Conservation (phyloP, 2,113 vertebrate species). For the Hassar affinis region DNA sequence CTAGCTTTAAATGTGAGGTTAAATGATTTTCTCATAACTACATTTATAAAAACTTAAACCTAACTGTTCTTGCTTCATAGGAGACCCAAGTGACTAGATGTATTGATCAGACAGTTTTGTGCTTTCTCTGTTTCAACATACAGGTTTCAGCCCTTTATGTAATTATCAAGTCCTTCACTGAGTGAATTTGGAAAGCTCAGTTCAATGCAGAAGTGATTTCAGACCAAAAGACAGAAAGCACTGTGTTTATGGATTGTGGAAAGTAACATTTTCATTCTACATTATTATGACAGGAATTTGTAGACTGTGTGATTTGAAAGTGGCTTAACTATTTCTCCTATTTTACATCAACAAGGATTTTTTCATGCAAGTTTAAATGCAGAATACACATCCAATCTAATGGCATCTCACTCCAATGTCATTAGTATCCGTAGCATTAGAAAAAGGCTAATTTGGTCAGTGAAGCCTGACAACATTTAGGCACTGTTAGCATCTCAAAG, state of each 20-base stretch:
- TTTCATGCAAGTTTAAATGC: constrained; percentile 38
- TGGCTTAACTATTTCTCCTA: constrained; percentile 25
- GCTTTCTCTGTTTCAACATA: not conserved
- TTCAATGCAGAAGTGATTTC: not conserved
- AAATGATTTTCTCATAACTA: no score
- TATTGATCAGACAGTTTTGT: not conserved
- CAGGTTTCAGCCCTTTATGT: constrained; percentile 38
- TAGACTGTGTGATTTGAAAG: constrained; percentile 11
- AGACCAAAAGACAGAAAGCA: not conserved
- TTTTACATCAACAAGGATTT: constrained; percentile 21
- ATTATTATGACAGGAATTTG: constrained; percentile 8
- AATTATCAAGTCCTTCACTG: not conserved
- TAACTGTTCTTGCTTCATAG: not conserved
- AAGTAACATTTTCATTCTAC: not conserved
- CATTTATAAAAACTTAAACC: not conserved
- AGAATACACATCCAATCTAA: constrained; percentile 35
- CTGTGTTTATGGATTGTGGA: no score
- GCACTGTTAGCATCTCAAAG: constrained; percentile 43
- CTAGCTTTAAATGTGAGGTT: not conserved
- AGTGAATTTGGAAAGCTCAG: not conserved
- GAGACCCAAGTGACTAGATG: not conserved
- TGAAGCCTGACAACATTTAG: constrained; percentile 57
- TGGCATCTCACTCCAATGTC: constrained; percentile 34
- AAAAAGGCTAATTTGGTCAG: constrained; percentile 53
- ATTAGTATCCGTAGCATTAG: constrained; percentile 50